Base-by-base conservation (phyloP, 2,797 vertebrate genomes). In the Lutjanus argentimaculatus region DNA sequence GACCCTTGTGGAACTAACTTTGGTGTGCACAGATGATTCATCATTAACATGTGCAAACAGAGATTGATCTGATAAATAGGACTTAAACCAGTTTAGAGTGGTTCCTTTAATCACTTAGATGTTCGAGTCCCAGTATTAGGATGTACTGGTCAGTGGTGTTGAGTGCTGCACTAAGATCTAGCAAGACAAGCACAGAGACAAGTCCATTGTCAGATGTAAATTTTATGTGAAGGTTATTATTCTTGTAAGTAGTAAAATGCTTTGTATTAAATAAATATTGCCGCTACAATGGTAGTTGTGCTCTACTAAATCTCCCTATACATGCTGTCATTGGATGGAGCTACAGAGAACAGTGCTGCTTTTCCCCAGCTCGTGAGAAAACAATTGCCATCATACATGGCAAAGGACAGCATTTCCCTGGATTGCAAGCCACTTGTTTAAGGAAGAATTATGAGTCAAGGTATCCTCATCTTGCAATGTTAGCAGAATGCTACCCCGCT, bases 191-290 rank as follows among this genome's bases (percentile, higher is more conserved):
- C 30, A 36, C 30, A 36, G 30, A 36, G 30, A 36, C 30, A 36
- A 36, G 30, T 36, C 30, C 30, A 3, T 36, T 25, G 25, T 25
- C 25, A 36, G 30, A 36, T 6, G 55, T 73, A 48, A 17, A 63
- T 74, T 67, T 63, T 72, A 46, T 14, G 53, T 55, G 17, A 61
- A 77, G n/a, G 22, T 63, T 56, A 53, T 36, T 52, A 6, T 48
- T 67, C 62, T 79, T 67, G 22, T 15, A 58, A 49, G 8, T 12
- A 66, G 13, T 66, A 67, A 62, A 67, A 40, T 12, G 49, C 15
- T 15, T 48, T 13, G n/a, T 13, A 21, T 63, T 10, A 58, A 46
- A 58, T 21, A 49, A 55, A 73, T 56, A 42, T 46, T 53, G n/a
- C 46, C 40, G 36, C 48, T 36, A 22, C 57, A 46, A 21, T 25